A percentile compares a stretch with the other conserved stretches of the same genome.
phyloP scores from a whole-genome alignment of 2,113 vertebrate genomes.

The Leptocoma aspasia region DNA sequence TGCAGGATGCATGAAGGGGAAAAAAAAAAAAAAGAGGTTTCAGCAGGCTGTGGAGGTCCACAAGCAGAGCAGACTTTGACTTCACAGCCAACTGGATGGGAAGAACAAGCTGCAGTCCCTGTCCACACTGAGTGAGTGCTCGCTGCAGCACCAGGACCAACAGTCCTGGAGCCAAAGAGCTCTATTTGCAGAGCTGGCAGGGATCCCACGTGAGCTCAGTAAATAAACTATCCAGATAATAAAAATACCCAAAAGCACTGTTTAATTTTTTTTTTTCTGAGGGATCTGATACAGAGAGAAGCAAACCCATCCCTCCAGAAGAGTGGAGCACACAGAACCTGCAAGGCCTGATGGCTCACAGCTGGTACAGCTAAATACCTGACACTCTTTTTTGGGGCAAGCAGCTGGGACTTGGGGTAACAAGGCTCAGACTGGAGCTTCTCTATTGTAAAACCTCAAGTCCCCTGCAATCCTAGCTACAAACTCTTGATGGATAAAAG shows the following conservation, averaged over 20 bases:
- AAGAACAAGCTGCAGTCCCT: constrained; percentile 44
- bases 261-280: constrained; percentile 9
- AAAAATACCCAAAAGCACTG: constrained; percentile 59
- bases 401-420: not conserved
- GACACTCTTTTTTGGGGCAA: not conserved
- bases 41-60: not conserved
- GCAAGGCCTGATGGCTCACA: not conserved
- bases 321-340: not conserved
- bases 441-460: not conserved
- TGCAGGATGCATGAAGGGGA: not conserved
- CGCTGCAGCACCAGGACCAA: constrained; percentile 62
- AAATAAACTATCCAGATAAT: constrained; percentile 65
- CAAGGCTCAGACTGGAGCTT: not conserved
- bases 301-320: not conserved
- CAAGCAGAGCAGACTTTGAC: not conserved
- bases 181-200: constrained; percentile 65
- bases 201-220: constrained; percentile 26
- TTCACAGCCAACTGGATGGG: constrained; percentile 7
- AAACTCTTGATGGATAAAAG: not conserved
- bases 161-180: constrained; percentile 60
- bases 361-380: not conserved
- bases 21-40: not conserved
- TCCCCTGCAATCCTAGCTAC: not conserved
- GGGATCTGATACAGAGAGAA: constrained; percentile 21
- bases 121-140: constrained; percentile 47